phyloP scores from a whole-genome alignment of 2,797 vertebrate genomes.

The Momotus momota region DNA sequence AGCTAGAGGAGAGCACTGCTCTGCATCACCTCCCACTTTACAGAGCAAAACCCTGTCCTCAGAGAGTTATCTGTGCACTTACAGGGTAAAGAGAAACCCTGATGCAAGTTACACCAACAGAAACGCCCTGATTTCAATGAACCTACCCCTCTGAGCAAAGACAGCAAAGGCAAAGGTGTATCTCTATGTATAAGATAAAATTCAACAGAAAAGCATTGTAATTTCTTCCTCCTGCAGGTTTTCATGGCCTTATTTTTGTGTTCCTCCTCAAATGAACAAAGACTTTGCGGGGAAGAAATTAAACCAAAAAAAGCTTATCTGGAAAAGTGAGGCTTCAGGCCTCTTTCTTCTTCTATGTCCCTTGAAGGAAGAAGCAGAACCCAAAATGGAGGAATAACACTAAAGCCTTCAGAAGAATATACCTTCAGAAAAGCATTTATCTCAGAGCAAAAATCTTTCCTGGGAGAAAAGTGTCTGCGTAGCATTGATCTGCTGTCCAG shows the following conservation, averaged over 20 bases:
- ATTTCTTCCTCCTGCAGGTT: background rate
- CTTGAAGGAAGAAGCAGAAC: background rate
- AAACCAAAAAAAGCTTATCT: background rate
- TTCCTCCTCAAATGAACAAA: background rate
- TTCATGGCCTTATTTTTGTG: background rate
- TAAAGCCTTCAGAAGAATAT: background rate
- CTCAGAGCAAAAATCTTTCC: background rate
- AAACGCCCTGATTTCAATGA: background rate
- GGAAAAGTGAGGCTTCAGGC: background rate
- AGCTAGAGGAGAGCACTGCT: background rate
- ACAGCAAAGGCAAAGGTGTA: background rate
- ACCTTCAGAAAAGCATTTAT: background rate
- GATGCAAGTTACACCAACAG: background rate
- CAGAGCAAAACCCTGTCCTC: background rate
- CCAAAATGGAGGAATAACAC: background rate
- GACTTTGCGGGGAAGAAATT: background rate
- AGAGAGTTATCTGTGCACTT: background rate
- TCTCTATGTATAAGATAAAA: background rate
- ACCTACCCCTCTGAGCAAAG: background rate
- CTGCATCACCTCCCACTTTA: background rate
- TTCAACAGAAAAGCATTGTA: background rate
- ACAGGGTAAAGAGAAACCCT: background rate
- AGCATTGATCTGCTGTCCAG: fast-evolving
- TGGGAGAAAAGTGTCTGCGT: background rate
- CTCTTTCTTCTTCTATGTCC: background rate